Base-by-base conservation (phyloP, 2,888 invertebrate genomes). In the Euphydryas editha region DNA sequence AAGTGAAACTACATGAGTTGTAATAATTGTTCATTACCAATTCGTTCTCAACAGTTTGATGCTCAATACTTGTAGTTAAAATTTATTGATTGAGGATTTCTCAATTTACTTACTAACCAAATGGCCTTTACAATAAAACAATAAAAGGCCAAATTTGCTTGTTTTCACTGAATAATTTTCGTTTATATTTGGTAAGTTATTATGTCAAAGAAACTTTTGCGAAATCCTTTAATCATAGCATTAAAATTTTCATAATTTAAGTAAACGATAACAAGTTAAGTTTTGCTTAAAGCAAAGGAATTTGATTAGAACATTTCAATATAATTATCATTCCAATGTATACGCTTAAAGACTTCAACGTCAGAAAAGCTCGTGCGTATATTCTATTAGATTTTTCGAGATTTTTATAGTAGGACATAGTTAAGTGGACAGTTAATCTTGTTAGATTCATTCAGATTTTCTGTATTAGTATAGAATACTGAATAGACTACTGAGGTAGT, bases 51-150 rank as follows among this genome's bases (percentile, higher is more conserved):
- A 49, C 49, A 49, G 17, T 47, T 47, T 8, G 11, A 47, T 15
- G 21, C n/a, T 49, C 18, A 13, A 49, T 13, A 49, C 13, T 6
- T 49, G 24, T 24, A 6, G 39, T 17, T 20, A 21, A 20, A 17
- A 15, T 11, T 7, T 42, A 13, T 39, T 30, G 49, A 6, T 55
- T 36, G 21, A 17, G 17, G 17, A 11, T 54, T 54, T 54, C 36
- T 17, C 54, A 54, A 54, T 36, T 54, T 36, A 24, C 51, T 30
- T 21, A 54, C 17, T 17, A 54, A 54, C 30, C 54, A 36, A 54
- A 54, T 54, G 54, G 36, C 21, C 36, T 17, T 54, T 17, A n/a
- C n/a, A n/a, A n/a, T n/a, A n/a, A n/a, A 17, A n/a, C 21, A 17
- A 36, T 17, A 36, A 36, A 36, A 54, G n/a, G 30, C 54, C 17